Conservation (phyloP, 1,140 invertebrate species). For the Periplaneta americana region DNA sequence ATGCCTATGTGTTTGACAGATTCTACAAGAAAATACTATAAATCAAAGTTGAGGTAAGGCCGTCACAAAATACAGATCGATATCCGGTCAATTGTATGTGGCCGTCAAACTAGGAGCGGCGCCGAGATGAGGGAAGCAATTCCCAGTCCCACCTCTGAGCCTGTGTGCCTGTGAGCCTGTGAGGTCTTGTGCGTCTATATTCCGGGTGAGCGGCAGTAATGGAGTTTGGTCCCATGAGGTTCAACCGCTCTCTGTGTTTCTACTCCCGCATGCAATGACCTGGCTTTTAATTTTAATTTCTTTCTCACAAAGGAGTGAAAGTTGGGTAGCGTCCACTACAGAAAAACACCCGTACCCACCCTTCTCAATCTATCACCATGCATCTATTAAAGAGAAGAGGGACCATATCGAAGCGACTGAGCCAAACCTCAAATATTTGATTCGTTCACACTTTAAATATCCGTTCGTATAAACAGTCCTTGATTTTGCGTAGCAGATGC, state of each 20-base stretch:
- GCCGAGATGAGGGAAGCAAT: background rate
- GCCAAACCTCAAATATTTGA: no score
- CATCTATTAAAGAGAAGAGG: background rate
- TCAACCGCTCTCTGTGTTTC: background rate
- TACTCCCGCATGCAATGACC: background rate
- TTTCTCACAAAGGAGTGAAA: background rate
- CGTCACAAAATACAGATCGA: background rate
- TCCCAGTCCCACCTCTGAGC: background rate
- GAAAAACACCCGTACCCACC: background rate
- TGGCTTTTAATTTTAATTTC: background rate
- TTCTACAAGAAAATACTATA: no score
- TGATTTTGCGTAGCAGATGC: no score
- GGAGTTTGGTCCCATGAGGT: background rate
- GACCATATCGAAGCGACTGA: background rate
- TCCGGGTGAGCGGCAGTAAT: background rate
- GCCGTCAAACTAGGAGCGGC: background rate
- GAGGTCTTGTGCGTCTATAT: background rate
- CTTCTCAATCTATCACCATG: background rate
- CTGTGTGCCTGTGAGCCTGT: no score
- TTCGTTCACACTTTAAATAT: no score
- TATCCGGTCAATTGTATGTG: background rate
- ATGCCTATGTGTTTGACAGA: no score
- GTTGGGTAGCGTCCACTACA: background rate
- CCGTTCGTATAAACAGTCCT: no score
- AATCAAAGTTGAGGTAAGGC: background rate